Evolutionary conservation across 2,888 invertebrate genomes (phyloP), one percentile per base, ranked within the genome.

Genomic region (Schizaphis graminum): DNA sequence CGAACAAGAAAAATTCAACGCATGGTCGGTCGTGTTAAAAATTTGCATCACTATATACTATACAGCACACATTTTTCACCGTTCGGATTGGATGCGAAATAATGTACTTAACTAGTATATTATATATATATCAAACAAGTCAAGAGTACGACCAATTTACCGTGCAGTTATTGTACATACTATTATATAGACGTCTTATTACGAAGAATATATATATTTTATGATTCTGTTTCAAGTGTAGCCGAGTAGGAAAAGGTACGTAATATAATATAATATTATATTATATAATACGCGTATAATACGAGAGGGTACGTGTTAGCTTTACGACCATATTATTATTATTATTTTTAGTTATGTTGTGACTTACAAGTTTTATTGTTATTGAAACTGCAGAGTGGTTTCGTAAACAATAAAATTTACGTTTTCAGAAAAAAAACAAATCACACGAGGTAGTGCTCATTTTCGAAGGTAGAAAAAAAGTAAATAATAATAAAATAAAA

Each of bases 361-460:
- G 88, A 88, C 88, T 88, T 88, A 88, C 35, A 35, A 35, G 56
- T 88, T 88, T 88, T 56, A 88, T 88, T 88, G 35, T 88, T 88
- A 88, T 88, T 88, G 56, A 35, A 35, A 49, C 24, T 88, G 35
- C 88, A 85, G 24, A 35, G 21, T 35, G 35, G 88, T 88, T 53
- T 56, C 56, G 88, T n/a, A 56, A 88, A 56, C 53, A 56, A 88
- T 56, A 88, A 35, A 88, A 56, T 88, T 56, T 53, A 8, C 35
- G 24, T 35, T 53, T 88, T n/a, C 35, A 85, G 41, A 56, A 53
- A 21, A 53, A 44, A 85, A 85, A 85, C 11, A 85, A 85, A 88
- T 53, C n/a, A 53, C 88, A 3, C 8, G 35, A 10, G 88, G 35
- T 7, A 87, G 16, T 35, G 35, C 21, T 8, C 7, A 35, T 77